Conservation (phyloP, 2,888 invertebrate species). For the Tanypteryx hageni region DNA sequence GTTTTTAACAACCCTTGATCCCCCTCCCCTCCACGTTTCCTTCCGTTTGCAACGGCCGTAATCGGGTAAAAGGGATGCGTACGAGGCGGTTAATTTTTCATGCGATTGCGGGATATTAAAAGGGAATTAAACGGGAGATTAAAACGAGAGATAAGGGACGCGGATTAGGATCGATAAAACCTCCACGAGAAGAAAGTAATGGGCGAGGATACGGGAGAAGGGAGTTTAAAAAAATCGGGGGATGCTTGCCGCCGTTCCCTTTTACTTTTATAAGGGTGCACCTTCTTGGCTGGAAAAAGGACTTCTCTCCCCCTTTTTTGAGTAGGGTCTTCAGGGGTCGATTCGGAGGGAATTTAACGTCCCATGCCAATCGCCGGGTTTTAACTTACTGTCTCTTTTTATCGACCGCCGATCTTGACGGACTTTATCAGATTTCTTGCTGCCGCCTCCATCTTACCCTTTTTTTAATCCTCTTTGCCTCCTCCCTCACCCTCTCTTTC, state of each 20-base stretch:
- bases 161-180: constrained; percentile 9
- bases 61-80: background rate
- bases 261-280: background rate
- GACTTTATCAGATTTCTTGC: background rate
- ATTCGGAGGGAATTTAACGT: constrained; percentile 15
- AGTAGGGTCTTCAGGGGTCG: background rate
- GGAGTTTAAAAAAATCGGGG: background rate
- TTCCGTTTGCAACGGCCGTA: background rate
- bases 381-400: background rate
- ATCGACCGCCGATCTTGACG: background rate
- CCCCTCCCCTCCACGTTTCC: background rate
- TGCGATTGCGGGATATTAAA: background rate
- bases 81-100: background rate
- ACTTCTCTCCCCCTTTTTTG: background rate
- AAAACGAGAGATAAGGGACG: background rate
- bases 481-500: too few species aligned
- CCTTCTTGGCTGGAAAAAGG: background rate
- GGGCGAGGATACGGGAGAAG: too few species aligned
- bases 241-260: background rate
- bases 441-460: background rate
- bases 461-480: background rate
- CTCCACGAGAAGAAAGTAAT: background rate
- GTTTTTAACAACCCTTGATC: background rate
- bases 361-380: background rate
- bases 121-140: background rate